phyloP scores from a whole-genome alignment of 2,797 vertebrate genomes.

The Neosilurus hyrtlii region DNA sequence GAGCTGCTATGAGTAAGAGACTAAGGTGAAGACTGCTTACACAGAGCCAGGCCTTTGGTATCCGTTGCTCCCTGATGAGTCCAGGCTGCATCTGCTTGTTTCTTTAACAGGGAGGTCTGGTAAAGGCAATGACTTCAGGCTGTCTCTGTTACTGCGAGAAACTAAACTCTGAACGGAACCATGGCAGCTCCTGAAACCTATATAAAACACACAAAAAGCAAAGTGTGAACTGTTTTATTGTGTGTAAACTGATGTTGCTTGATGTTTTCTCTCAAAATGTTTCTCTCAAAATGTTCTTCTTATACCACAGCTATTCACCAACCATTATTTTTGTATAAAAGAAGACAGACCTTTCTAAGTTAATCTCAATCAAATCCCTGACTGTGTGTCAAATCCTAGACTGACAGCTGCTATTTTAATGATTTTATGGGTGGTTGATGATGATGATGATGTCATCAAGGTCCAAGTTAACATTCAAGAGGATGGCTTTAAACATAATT shows the following conservation, averaged over 20 bases:
- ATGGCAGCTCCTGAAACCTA: constrained; percentile 91
- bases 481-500: too few relatives aligned
- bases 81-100: constrained; percentile 72
- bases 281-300: not conserved
- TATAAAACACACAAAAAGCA: not conserved
- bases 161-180: constrained; percentile 91
- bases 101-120: constrained; percentile 83
- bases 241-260: not conserved
- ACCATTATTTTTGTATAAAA: not conserved
- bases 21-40: constrained; percentile 74
- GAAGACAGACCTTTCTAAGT: too few relatives aligned
- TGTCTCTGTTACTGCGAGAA: constrained; percentile 82
- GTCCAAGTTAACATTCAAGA: too few relatives aligned
- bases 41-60: constrained; percentile 90
- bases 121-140: constrained; percentile 69
- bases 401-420: too few relatives aligned
- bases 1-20: not conserved
- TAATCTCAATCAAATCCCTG: too few relatives aligned
- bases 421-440: too few relatives aligned
- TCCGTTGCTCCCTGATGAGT: constrained; percentile 83
- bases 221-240: not conserved
- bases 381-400: too few relatives aligned
- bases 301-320: not conserved
- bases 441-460: too few relatives aligned
- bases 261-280: not conserved